Base-by-base conservation (phyloP, 2,888 invertebrate genomes). In the Phymatocera aterrima region DNA sequence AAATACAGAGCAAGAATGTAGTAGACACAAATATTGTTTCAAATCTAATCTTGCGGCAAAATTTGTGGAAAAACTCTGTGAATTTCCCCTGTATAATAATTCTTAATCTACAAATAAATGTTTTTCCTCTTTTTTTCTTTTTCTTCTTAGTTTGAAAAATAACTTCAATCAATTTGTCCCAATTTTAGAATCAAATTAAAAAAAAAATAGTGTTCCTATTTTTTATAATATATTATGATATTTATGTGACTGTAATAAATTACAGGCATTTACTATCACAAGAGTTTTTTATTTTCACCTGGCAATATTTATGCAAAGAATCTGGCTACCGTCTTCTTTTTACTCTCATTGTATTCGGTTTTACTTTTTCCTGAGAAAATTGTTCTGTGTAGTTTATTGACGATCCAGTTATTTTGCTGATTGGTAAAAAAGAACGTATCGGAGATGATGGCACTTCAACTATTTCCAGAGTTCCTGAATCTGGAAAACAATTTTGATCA, bases 311-410 rank as follows among this genome's bases (percentile, higher is more conserved):
- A 15, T 8, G 15, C 4, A 51, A 51, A 8, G 51, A 37, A 37
- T 6, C 18, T 6, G 4, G 34, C 61, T 64, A 64, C 61, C 37
- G 61, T 6, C 37, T 64, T 18, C 37, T 37, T 28, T 70, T 46
- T 31, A 31, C 12, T 10, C 70, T 43, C 4, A 4, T 4, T 4
- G 31, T 21, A 3, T 70, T 70, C 18, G 43, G 48, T 75, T 40
- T 75, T 3, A 18, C 28, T 57, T 40, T 75, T 75, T 57, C 24
- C 43, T 21, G 5, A 54, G 77, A 64, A 70, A 83, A 84, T 79
- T 87, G 84, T 43, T 31, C 75, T 10, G 46, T 80, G 75, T 85
- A 86, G 78, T 86, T 81, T 81, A 87, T 85, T n/a, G 83, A 80
- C 15, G 85, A 82, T 80, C 84, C 82, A 12, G 70, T 77, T 72